These are phyloP conservation scores for Ceratothoa steindachneri DNA, from an alignment of 2,888 invertebrate species.

Conservation along the genomic window DNA sequence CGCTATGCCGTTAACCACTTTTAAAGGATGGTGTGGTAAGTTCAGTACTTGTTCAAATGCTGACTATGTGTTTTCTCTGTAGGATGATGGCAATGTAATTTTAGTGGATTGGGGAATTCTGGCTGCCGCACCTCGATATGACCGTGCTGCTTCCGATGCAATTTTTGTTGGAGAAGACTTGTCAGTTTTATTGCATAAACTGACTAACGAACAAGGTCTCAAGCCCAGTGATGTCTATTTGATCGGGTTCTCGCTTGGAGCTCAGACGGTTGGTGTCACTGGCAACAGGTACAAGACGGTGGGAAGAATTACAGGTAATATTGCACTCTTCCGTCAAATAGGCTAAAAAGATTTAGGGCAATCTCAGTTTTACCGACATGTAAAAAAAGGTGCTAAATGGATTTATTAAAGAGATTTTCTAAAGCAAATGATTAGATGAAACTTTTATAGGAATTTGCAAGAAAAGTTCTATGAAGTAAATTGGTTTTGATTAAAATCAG, in stretches of 20 bases:
- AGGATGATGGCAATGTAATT: not conserved
- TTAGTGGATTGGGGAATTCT: not conserved
- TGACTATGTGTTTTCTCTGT: not conserved
- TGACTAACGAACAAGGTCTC: not conserved
- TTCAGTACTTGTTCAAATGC: too few relatives aligned
- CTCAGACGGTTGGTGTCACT: not conserved
- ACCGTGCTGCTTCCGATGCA: not conserved
- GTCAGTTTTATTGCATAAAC: not conserved
- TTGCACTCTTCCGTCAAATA: too few relatives aligned
- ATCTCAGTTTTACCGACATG: too few relatives aligned
- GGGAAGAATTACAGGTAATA: not conserved
- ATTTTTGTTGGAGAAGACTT: not conserved
- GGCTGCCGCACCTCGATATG: not conserved
- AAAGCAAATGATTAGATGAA: too few relatives aligned
- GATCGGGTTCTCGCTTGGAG: slow-evolving; percentile 6
- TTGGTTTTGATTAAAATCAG: too few relatives aligned
- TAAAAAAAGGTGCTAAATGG: too few relatives aligned
- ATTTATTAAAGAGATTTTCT: too few relatives aligned
- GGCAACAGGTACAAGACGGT: not conserved
- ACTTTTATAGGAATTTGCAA: too few relatives aligned
- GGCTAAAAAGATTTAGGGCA: too few relatives aligned
- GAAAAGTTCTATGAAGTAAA: too few relatives aligned
- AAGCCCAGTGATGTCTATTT: not conserved
- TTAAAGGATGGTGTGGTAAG: too few relatives aligned
- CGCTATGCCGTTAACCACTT: too few relatives aligned